Percentiles rank a stretch among this genome's conserved stretches.
These are phyloP conservation scores for Xylota sylvarum DNA, from an alignment of 2,888 invertebrate genomes.

Conservation along the genomic window DNA sequence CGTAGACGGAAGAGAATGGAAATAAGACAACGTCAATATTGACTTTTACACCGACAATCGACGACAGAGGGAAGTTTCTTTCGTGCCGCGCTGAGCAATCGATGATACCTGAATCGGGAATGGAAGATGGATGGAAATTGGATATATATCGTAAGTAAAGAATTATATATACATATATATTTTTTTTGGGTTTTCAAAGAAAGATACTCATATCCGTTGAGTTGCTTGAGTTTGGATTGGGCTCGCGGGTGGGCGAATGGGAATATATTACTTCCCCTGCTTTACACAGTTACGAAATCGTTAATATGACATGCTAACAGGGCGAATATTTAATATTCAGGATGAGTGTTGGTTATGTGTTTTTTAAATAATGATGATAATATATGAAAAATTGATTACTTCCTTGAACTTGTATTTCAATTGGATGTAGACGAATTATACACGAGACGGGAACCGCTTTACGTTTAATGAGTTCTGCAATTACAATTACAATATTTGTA, in stretches of 20 bases:
- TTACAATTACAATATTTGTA: no score
- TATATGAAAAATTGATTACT: slow-evolving; percentile 11
- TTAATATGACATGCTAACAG: slow-evolving; percentile 26
- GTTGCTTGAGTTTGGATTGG: neutral
- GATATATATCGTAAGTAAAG: slow-evolving; percentile 92
- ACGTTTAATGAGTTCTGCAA: neutral
- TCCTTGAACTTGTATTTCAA: neutral
- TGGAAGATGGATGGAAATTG: slow-evolving; percentile 93
- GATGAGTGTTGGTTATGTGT: neutral
- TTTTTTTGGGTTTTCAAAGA: neutral
- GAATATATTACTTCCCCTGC: neutral
- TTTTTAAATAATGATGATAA: slow-evolving; percentile 23
- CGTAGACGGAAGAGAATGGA: slow-evolving; percentile 86
- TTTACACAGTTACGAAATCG: slow-evolving; percentile 18
- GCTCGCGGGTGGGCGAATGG: neutral
- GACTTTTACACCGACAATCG: slow-evolving; percentile 91
- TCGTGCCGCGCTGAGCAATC: slow-evolving; percentile 92
- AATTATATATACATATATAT: no score
- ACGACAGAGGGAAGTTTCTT: slow-evolving; percentile 92
- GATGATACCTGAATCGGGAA: slow-evolving; percentile 89
- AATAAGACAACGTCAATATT: slow-evolving; percentile 92
- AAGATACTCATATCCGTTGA: slow-evolving; percentile 1
- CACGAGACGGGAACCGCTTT: neutral
- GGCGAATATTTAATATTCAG: slow-evolving; percentile 15
- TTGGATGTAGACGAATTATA: slow-evolving; percentile 1